Evolutionary conservation across 2,797 vertebrate species (phyloP).

Genomic region (Ceyx erithaca): DNA sequence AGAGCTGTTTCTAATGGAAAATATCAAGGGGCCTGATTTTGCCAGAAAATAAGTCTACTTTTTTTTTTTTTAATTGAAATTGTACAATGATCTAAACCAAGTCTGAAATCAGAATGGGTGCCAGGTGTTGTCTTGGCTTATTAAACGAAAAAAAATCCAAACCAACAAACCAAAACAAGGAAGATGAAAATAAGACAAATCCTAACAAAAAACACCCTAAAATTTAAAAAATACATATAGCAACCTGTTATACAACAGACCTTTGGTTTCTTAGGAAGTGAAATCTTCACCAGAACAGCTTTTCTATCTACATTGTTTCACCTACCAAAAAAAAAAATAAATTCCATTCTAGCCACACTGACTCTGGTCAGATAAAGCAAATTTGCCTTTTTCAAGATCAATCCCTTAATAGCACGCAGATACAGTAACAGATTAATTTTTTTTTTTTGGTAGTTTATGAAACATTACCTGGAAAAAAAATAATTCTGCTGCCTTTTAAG

Average conservation of each 20-base stretch:
- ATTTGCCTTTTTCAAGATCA: conserved; percentile 18
- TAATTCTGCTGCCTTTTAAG: neutral
- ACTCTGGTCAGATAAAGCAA: neutral
- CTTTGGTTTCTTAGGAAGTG: neutral
- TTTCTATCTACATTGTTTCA: neutral
- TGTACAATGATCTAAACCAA: neutral
- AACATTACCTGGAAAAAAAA: neutral
- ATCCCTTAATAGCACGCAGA: neutral
- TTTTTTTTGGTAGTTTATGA: neutral
- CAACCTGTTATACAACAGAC: neutral
- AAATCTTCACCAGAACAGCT: neutral
- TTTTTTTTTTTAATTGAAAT: neutral
- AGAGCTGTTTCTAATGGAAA: neutral
- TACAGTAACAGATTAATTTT: neutral
- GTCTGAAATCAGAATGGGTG: neutral
- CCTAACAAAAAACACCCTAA: neutral
- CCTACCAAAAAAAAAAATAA: neutral
- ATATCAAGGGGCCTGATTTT: conserved; percentile 2
- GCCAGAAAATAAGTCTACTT: neutral
- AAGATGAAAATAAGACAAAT: neutral
- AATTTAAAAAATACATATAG: neutral
- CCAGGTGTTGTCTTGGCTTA: neutral
- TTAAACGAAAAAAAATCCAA: neutral
- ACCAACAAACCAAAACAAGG: no score
- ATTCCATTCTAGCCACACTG: neutral